Base-by-base conservation (phyloP, 2,888 invertebrate genomes). In the Lasioglossum calceatum region DNA sequence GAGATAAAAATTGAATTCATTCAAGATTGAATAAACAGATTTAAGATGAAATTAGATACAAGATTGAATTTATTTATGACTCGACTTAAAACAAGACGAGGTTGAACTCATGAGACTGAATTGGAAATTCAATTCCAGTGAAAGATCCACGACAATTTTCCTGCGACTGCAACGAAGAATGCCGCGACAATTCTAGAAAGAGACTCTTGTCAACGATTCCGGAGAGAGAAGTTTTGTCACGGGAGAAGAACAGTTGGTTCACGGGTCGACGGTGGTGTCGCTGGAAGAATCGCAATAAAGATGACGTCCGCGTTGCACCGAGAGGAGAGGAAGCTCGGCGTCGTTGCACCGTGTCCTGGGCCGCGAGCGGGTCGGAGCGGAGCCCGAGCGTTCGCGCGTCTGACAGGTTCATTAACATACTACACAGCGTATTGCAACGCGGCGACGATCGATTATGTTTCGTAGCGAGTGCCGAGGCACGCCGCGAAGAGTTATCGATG, bases 321-420 rank as follows among this genome's bases (percentile, higher is more conserved):
- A 73, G 27, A 36, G 44, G 8, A 73, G 32, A 73, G 27, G n/a
- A 73, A 73, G 14, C 72, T 8, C 19, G 44, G 27, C 61, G 61
- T 61, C 61, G 61, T 27, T 27, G 61, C 61, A 27, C 61, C 27
- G 54, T 54, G 61, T n/a, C 27, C 61, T 4, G 27, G 27, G 61
- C 61, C 61, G 70, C 50, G 61, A 42, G 32, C n/a, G 58, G 23
- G 19, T 23, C 32, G 36, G 76, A 23, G 58, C n/a, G 27, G 8
- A 54, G 54, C 54, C 23, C 47, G 32, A 77, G 58, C 58, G 71
- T 78, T 61, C 50, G n/a, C 81, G 64, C 50, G 50, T 42, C 79
- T 79, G 79, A 82, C 82, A 82, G 79, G 80, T 82, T 82, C 80
- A 74, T 79, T 82, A 82, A 82, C 80, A 82, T 79, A 82, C 73